phyloP scores from a whole-genome alignment of 1,140 invertebrate species.

The Ostrea edulis region DNA sequence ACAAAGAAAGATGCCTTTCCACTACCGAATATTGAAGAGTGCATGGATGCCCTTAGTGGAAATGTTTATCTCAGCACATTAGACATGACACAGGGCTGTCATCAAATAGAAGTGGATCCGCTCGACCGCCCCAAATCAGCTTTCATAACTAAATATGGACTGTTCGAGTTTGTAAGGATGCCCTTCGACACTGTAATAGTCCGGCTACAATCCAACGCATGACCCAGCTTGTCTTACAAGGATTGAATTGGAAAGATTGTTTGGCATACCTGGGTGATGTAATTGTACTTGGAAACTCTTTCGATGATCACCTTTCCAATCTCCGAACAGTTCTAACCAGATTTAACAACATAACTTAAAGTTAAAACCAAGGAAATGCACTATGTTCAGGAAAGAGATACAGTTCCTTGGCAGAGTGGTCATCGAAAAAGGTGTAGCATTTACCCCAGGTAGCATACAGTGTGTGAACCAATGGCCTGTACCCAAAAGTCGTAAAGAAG shows the following conservation, averaged over 20 bases:
- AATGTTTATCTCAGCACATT: slow-evolving; percentile 5
- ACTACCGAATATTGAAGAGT: neutral
- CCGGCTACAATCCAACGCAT: slow-evolving; percentile 54
- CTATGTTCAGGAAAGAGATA: neutral
- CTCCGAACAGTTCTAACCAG: neutral
- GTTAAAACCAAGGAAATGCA: slow-evolving; percentile 53
- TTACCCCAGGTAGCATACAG: too few relatives aligned
- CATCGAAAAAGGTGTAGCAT: too few relatives aligned
- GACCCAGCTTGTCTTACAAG: slow-evolving; percentile 59
- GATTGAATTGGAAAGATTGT: slow-evolving; percentile 48
- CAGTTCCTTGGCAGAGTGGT: too few relatives aligned
- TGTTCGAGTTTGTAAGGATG: slow-evolving; percentile 43
- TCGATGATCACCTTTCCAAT: slow-evolving; percentile 34
- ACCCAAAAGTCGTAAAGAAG: too few relatives aligned
- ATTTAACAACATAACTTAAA: slow-evolving; percentile 47
- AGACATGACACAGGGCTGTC: neutral
- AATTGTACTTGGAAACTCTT: too few relatives aligned
- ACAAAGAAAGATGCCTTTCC: slow-evolving; percentile 43
- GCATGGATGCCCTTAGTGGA: slow-evolving; percentile 9
- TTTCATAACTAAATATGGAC: too few relatives aligned
- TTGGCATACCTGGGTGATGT: too few relatives aligned
- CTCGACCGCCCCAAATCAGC: too few relatives aligned
- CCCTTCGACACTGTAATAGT: slow-evolving; percentile 66
- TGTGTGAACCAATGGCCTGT: too few relatives aligned
- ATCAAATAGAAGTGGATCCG: too few relatives aligned